Conservation (phyloP, 2,888 invertebrate genomes). For the Cataglyphis altisquamis region DNA sequence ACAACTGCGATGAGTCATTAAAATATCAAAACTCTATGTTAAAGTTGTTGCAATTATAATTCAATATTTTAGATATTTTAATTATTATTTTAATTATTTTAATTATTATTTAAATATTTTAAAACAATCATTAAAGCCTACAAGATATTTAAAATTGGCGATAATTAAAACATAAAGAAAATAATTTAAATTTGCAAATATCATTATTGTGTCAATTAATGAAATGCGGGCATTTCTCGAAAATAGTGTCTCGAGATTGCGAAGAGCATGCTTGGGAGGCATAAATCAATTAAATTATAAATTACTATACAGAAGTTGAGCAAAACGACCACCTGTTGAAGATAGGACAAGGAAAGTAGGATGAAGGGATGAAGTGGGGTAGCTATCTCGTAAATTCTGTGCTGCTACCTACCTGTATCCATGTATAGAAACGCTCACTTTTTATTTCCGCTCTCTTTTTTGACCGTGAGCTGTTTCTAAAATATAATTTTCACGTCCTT, state of each 20-base stretch:
- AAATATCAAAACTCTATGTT: not conserved
- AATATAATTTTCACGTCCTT: constrained; percentile 59
- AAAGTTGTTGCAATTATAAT: not conserved
- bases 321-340: constrained; percentile 86
- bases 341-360: constrained; percentile 79
- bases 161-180: constrained; percentile 32
- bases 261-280: constrained; percentile 64
- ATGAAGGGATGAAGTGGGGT: constrained; percentile 81
- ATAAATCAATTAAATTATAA: constrained; percentile 86
- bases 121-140: not conserved
- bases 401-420: constrained; percentile 75
- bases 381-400: constrained; percentile 85
- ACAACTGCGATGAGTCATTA: not conserved
- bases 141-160: not conserved
- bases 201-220: constrained; percentile 64
- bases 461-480: constrained; percentile 54
- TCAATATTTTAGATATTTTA: constrained; percentile 1
- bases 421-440: constrained; percentile 71
- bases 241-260: constrained; percentile 62
- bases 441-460: constrained; percentile 63
- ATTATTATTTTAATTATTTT: no score
- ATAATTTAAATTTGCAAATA: constrained; percentile 69
- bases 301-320: constrained; percentile 85
- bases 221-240: constrained; percentile 67
- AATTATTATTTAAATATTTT: not conserved